phyloP scores from a whole-genome alignment of 1,140 invertebrate species.

The Sarcophaga peregrina region DNA sequence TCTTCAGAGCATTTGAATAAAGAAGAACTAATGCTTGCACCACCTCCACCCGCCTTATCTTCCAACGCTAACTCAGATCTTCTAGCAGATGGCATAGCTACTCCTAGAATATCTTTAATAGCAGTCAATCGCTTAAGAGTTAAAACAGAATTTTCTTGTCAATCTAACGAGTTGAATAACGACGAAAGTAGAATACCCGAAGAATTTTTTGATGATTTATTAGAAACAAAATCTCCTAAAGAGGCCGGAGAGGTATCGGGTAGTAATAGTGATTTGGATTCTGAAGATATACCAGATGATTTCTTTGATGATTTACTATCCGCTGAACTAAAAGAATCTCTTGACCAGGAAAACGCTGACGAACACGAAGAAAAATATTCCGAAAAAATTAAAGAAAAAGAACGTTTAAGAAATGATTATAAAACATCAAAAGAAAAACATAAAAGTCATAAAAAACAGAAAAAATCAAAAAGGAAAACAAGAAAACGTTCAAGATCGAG shows the following conservation, averaged over 20 bases:
- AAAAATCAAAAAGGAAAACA: conserved; percentile 44
- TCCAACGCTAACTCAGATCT: background rate
- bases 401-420: background rate
- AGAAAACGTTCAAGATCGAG: conserved; percentile 23
- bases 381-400: conserved; percentile 29
- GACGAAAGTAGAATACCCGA: background rate
- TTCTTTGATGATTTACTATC: conserved; percentile 44
- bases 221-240: background rate
- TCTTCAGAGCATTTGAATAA: too few relatives aligned
- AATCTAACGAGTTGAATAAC: background rate
- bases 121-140: background rate
- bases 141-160: conserved; percentile 5
- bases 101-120: background rate
- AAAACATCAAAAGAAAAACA: conserved; percentile 2
- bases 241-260: background rate
- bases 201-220: conserved; percentile 17
- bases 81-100: background rate
- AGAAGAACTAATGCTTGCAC: background rate
- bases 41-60: background rate
- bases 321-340: conserved; percentile 26
- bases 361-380: conserved; percentile 37
- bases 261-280: background rate
- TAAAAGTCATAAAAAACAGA: conserved; percentile 39
- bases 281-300: conserved; percentile 37
- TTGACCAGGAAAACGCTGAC: conserved; percentile 34